Evolutionary conservation across 2,888 invertebrate genomes (phyloP), one percentile per base, ranked within the genome.

Genomic region (Eumacrocentrus americanus): DNA sequence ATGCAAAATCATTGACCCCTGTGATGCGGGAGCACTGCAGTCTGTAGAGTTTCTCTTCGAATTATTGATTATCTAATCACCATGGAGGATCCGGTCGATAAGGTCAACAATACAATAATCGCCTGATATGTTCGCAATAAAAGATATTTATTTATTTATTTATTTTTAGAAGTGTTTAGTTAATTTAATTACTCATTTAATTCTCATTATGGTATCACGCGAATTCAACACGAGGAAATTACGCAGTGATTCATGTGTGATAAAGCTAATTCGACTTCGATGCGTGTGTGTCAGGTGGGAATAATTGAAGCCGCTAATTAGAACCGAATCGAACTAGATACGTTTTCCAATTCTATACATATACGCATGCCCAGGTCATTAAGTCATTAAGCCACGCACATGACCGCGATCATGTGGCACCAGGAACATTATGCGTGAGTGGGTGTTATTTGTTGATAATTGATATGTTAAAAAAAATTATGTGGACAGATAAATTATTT

Each of bases 231-330:
- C 4, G 52, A 52, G 37, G 44, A 61, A 63, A 60, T 48, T 53
- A 67, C 62, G 61, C 65, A 58, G 68, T 68, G 69, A 72, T 76
- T 76, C 69, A 71, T 72, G 72, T 70, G 75, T 72, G 72, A 76
- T 77, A 75, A 74, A 73, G 72, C 73, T 76, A 75, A 78, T 76
- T 75, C 69, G 72, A 75, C 70, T 78, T 76, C 74, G 72, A 78
- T 77, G 71, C 72, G 74, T 76, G 73, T 72, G 74, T 72, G 74
- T 69, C 77, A 76, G 75, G 70, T 77, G 78, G 72, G 70, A 71
- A 73, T 75, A 71, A 75, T 75, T 72, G 72, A 67, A 70, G 69
- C 62, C 65, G 66, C 72, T 73, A 74, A 74, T 74, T 74, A 71
- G 70, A 72, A 72, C 74, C 70, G 66, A 73, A 73, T n/a, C n/a